These are phyloP conservation scores for Eriosoma lanigerum DNA, from an alignment of 1,140 invertebrate species.

Conservation along the genomic window DNA sequence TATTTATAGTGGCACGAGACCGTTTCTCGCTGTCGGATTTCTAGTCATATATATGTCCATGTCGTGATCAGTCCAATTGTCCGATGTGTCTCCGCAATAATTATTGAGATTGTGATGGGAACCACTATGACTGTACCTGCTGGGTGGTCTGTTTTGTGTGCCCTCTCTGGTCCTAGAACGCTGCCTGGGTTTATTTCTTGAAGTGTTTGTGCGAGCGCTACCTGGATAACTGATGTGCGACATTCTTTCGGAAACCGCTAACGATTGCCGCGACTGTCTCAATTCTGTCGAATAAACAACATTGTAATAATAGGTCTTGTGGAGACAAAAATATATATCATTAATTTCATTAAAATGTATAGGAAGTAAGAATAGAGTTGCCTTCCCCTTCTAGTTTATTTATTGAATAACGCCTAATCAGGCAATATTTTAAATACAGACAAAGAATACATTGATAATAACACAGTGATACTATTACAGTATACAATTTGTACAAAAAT, in stretches of 20 bases:
- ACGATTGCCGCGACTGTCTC: slow-evolving; percentile 77
- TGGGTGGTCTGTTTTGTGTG: slow-evolving; percentile 58
- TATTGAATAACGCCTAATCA: too few species aligned
- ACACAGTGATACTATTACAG: too few species aligned
- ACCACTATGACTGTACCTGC: slow-evolving; percentile 69
- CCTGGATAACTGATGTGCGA: slow-evolving; percentile 68
- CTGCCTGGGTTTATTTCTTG: not conserved
- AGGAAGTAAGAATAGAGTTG: not conserved
- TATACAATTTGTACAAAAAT: too few species aligned
- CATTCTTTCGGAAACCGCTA: slow-evolving; percentile 77
- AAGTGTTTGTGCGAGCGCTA: slow-evolving; percentile 62
- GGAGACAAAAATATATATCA: slow-evolving; percentile 59
- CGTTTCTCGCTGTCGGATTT: slow-evolving; percentile 81
- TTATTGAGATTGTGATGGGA: slow-evolving; percentile 74
- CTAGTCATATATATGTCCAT: slow-evolving; percentile 93
- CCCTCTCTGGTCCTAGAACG: slow-evolving; percentile 58
- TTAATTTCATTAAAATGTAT: slow-evolving; percentile 58
- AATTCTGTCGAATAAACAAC: slow-evolving; percentile 65
- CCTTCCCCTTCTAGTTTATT: too few species aligned
- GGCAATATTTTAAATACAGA: too few species aligned
- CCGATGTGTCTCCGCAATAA: slow-evolving; percentile 77
- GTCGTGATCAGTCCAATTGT: slow-evolving; percentile 94
- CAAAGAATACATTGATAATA: too few species aligned
- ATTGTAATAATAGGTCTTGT: slow-evolving; percentile 63
- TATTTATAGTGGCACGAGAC: slow-evolving; percentile 67